A percentile compares a stretch with the other conserved stretches of the same genome.
Evolutionary conservation across 2,113 vertebrate genomes (phyloP).

Genomic region (Myotis lucifugus): DNA sequence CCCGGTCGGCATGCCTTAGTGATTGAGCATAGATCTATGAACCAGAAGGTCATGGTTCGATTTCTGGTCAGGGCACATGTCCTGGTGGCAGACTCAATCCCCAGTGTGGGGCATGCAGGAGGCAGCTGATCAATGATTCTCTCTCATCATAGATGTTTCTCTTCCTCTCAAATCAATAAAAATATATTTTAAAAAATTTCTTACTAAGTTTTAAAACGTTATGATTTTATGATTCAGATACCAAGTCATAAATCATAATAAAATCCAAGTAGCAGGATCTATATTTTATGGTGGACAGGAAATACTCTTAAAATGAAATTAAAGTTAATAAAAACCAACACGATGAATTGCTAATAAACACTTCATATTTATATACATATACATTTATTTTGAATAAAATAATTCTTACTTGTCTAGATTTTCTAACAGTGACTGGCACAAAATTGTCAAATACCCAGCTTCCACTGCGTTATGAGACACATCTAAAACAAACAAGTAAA

Average conservation of each 20-base stretch:
- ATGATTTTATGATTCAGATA: background rate
- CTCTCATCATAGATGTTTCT: too few species aligned
- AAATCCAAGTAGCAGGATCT: background rate
- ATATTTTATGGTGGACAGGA: background rate
- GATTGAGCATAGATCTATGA: too few species aligned
- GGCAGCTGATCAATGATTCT: too few species aligned
- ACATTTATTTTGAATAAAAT: background rate
- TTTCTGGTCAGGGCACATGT: too few species aligned
- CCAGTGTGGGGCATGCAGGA: too few species aligned
- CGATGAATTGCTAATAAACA: background rate
- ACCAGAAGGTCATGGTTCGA: too few species aligned
- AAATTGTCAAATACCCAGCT: slow-evolving; percentile 93
- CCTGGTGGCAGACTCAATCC: too few species aligned
- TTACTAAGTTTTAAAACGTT: background rate
- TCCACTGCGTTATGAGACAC: slow-evolving; percentile 98
- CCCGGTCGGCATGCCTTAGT: too few species aligned
- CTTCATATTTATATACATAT: background rate
- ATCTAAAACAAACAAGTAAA: slow-evolving; percentile 97
- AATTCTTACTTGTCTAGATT: slow-evolving; percentile 95
- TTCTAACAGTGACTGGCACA: slow-evolving; percentile 94
- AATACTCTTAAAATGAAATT: background rate
- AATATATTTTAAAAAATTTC: too few species aligned
- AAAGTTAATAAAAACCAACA: slow-evolving; percentile 26
- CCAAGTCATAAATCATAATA: background rate
- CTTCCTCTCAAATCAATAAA: too few species aligned